Evolutionary conservation across 1,140 invertebrate species (phyloP), one percentile per base, ranked within the genome.

Genomic region (Drosophila saltans): DNA sequence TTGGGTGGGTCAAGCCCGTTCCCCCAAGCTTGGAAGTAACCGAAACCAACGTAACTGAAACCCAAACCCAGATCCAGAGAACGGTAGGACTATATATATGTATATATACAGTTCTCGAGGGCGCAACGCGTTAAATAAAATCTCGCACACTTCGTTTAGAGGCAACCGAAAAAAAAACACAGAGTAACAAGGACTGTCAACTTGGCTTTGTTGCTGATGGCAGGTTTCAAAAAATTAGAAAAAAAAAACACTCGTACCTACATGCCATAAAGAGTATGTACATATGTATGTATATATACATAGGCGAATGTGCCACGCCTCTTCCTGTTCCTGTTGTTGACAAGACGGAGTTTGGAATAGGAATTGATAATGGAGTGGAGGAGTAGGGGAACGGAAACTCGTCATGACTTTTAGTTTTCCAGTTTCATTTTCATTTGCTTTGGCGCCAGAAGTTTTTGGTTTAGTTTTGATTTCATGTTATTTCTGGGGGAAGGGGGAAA

Each of bases 131-230:
- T 88, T 88, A 88, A 86, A 86, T 80, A 88, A 88, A 86, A 86
- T 82, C 69, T 77, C 83, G 79, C 72, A 86, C 67, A 80, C 83
- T 83, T 86, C 83, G 83, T 88, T 86, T 82, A 69, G 69, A 79
- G 39, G 39, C 43, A 52, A 36, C 3, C 0, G 6, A 36, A 7
- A 36, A 36, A 36, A 36, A 36, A 5, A 36, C 6, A 36, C 33
- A 36, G 33, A 79, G 79, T 86, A 86, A 86, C 81, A 75, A 80
- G 69, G 67, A 83, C 74, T 82, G 83, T 79, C 82, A 88, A 80
- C 82, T 76, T 66, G 16, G 48, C 9, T 30, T 33, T 56, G 21
- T 24, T 52, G 45, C 45, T 52, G 45, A 52, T 40, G 48, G 59
- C 75, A 57, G 71, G 71, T 74, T 68, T 56, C 45, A 30, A 30